phyloP scores from a whole-genome alignment of 2,113 vertebrate genomes.

The Thalassarche chlororhynchos region DNA sequence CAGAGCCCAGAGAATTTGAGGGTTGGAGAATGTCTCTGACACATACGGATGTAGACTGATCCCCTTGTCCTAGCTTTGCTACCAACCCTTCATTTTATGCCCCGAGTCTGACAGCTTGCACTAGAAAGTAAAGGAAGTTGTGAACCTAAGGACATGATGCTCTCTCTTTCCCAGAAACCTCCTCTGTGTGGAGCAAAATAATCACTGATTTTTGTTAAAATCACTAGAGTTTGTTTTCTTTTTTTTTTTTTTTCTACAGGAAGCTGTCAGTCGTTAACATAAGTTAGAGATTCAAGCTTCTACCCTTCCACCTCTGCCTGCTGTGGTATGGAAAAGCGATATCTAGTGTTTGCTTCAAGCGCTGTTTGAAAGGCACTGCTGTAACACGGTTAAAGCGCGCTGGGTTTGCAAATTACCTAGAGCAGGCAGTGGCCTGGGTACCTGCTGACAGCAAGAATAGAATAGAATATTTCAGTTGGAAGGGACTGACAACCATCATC shows the following conservation, averaged over 20 bases:
- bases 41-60: background rate
- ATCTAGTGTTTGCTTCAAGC: background rate
- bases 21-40: background rate
- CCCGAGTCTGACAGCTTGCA: fast-evolving
- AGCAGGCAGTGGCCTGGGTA: background rate
- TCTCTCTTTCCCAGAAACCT: background rate
- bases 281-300: background rate
- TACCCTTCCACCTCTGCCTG: background rate
- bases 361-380: background rate
- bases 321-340: fast-evolving
- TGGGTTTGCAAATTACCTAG: background rate
- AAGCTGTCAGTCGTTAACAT: background rate
- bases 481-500: background rate
- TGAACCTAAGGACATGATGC: background rate
- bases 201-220: background rate
- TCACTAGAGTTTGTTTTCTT: background rate
- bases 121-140: background rate
- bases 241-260: background rate
- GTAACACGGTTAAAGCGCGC: fast-evolving
- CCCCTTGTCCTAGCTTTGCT: background rate
- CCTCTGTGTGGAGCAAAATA: background rate
- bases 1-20: background rate
- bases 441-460: background rate
- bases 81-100: background rate
- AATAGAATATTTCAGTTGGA: background rate